Conservation (phyloP, 2,797 vertebrate genomes). For the Oreochromis mossambicus region DNA sequence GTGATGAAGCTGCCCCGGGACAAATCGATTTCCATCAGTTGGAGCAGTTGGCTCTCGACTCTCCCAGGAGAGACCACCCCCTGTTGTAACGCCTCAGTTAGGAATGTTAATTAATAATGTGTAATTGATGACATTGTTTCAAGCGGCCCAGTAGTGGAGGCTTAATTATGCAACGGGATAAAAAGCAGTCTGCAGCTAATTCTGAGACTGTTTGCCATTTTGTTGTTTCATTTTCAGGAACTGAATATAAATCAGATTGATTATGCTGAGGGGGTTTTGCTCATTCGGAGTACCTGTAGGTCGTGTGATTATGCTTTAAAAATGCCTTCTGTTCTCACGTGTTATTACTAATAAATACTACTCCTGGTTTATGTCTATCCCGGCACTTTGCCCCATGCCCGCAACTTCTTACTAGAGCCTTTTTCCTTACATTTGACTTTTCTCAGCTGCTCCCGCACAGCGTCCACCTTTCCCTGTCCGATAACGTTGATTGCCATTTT, state of each 20-base stretch:
- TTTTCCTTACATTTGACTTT: not conserved
- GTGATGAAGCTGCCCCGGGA: slow-evolving; percentile 36
- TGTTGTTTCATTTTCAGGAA: not conserved
- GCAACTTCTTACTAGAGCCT: not conserved
- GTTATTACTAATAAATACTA: not conserved
- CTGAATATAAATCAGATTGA: not conserved
- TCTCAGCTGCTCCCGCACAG: not conserved
- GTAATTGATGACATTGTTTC: not conserved
- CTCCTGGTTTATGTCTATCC: not conserved
- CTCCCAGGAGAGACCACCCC: not conserved
- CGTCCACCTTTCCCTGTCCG: not conserved
- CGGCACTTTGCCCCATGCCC: not conserved
- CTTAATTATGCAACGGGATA: not conserved
- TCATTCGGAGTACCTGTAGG: not conserved
- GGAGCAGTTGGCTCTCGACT: slow-evolving; percentile 26
- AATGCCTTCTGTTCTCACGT: not conserved
- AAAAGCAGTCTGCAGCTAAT: not conserved
- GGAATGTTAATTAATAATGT: slow-evolving; percentile 13
- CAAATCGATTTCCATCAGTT: slow-evolving; percentile 37
- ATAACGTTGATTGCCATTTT: not conserved
- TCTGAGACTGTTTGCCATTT: not conserved
- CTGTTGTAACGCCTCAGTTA: not conserved
- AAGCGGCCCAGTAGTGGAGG: not conserved
- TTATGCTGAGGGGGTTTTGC: not conserved
- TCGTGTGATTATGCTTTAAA: not conserved